Base-by-base conservation (phyloP, 2,113 vertebrate species). In the Sebastes schlegelii region DNA sequence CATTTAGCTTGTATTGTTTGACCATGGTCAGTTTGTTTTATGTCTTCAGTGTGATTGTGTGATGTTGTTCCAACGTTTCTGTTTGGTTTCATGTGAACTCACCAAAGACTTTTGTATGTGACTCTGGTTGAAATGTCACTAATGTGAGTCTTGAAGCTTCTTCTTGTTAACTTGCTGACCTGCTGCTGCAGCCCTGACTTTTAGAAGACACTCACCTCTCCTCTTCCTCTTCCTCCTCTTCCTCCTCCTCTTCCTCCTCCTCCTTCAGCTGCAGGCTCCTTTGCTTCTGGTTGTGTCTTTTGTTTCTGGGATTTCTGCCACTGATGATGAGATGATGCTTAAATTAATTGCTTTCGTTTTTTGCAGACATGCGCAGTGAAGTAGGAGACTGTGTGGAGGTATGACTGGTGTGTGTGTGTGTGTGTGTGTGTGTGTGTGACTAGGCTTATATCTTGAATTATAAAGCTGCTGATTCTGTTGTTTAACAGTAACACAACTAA, bases 301-400 rank as follows among this genome's bases (percentile, higher is more conserved):
- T 54, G 49, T 64, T 74, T 48, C 14, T 26, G 4, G 34, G 49
- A 16, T 16, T 52, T 49, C 21, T 78, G 51, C 43, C 10, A 8
- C 63, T 58, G 19, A 11, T 8, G 52, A 67, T 40, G 63, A 84
- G 61, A 66, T 19, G 54, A 54, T 4, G 70, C 55, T 66, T 86
- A 48, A 76, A 82, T 82, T 74, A 89, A 90, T 89, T 40, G 74
- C 42, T 48, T 63, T 21, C 46, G 21, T 66, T 46, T 70, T 26
- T 26, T 8, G 51, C 74, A 23, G 46, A 52, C 84, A 84, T 84
- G 82, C 78, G 85, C 74, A 79, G 74, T 84, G 14, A 14, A 71
- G 43, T 19, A 13, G 14, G 54, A 21, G 19, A 26, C 26, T 26
- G 12, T 26, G 34, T n/a, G 45, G 68, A 2, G 14, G 34, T 62